Base-by-base conservation (phyloP, 2,113 vertebrate species). In the Danio rerio region DNA sequence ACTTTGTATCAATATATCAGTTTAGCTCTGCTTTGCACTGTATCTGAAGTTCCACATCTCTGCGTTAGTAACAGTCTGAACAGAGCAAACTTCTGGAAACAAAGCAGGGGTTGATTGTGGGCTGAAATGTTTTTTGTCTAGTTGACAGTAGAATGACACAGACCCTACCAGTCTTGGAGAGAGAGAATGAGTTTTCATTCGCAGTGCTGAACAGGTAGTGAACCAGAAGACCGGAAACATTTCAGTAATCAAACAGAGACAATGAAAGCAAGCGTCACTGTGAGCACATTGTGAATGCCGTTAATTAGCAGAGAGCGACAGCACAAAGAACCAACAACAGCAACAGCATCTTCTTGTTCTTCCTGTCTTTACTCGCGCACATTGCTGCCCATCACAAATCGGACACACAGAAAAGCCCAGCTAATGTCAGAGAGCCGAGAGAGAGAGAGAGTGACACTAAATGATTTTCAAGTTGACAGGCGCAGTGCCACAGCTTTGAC, bases 401-500 rank as follows among this genome's bases (percentile, higher is more conserved):
- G 81, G 80, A 83, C 77, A 78, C n/a, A 31, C 21, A 80, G 69
- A 49, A 65, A 65, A 63, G 52, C 69, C 72, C 11, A 50, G 68
- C 62, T 63, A 63, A 80, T 52, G 77, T 76, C 62, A 79, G 52
- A 73, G 77, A 79, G 21, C 47, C 6, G 21, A 31, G 58, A 40
- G 53, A 85, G 49, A 90, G 89, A 89, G 90, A 88, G 91, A 93
- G 83, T 92, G 92, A 92, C 92, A 90, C 85, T 88, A 91, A 93
- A 93, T 93, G 90, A 93, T 93, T 92, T 92, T 87, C 88, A 79
- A 78, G 85, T 85, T 89, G 92, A 93, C 91, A 90, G 90, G 43
- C 72, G 92, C 90, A 89, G 88, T 88, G 87, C 87, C 83, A 79
- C 82, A 82, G 88, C 89, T 92, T 91, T 93, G 91, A 92, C 89